Base-by-base conservation (phyloP, 2,888 invertebrate species). In the Craniophora ligustri region DNA sequence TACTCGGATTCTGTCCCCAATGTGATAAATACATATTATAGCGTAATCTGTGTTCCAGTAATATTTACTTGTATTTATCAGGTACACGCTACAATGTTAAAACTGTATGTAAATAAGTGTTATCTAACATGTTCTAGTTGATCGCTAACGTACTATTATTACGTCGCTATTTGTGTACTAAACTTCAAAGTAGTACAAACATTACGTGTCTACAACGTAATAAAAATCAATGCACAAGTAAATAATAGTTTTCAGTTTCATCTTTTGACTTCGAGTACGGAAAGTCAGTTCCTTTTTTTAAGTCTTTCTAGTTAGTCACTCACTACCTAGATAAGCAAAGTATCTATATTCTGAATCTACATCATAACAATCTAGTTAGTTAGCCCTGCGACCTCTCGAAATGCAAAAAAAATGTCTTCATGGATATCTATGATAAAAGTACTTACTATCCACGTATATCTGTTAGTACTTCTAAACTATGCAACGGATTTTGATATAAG, bases 91-190 rank as follows among this genome's bases (percentile, higher is more conserved):
- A 67, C 16, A 61, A 15, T 30, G 30, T 28, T 61, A 55, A 60
- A 55, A 55, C 44, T 48, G 36, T 41, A 53, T 45, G 40, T 45
- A 55, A 64, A 67, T 32, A 55, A 41, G 48, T 41, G 55, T 61
- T 67, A 55, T 67, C 48, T 48, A 67, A 67, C 62, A 40, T 36
- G 67, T 54, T 47, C 54, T 58, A 15, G 66, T 59, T 51, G 44
- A 45, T 62, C 40, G 41, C 16, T 23, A 59, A 26, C 35, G 35
- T 44, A 21, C 44, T 42, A 23, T 59, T 23, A 16, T 44, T 67
- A 54, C 47, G 42, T 46, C 15, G 19, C 18, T 51, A 36, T 61
- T 45, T 61, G 54, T 62, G 31, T 63, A 28, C 2, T 8, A n/a
- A n/a, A 26, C 10, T 11, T 44, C 46, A 23, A 30, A 30, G 44